phyloP scores from a whole-genome alignment of 2,797 vertebrate species.

The Taeniopygia guttata region DNA sequence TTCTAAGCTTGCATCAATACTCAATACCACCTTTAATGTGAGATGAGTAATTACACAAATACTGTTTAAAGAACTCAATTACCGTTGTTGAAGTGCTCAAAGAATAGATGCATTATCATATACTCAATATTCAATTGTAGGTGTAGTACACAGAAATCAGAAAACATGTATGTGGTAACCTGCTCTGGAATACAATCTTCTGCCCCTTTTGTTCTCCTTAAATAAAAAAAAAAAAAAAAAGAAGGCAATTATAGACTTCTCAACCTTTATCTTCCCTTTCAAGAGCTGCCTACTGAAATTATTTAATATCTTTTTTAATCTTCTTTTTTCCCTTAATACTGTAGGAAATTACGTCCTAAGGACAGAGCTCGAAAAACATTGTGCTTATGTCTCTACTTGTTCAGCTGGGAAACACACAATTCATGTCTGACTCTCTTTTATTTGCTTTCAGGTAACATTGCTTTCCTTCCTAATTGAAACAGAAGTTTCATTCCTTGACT shows the following conservation, averaged over 20 bases:
- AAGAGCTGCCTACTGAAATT: not conserved
- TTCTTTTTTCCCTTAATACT: not conserved
- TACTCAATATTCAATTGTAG: not conserved
- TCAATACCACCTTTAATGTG: not conserved
- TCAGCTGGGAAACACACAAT: slow-evolving; percentile 8
- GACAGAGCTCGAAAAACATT: not conserved
- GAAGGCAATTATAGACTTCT: not conserved
- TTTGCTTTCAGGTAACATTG: slow-evolving; percentile 88
- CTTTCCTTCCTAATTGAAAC: slow-evolving; percentile 96
- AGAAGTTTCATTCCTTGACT: slow-evolving; percentile 98
- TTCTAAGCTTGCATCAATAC: not conserved
- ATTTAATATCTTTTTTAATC: not conserved
- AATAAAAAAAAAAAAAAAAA: not conserved
- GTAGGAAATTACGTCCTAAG: not conserved
- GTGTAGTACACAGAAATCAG: not conserved
- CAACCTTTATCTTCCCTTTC: not conserved
- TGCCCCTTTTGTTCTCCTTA: not conserved
- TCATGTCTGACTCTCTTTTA: slow-evolving; percentile 52
- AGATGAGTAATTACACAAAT: not conserved
- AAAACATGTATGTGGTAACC: not conserved
- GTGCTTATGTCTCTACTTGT: slow-evolving; percentile 21
- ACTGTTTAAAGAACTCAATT: too few relatives aligned
- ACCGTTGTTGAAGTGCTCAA: not conserved
- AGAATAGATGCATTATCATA: not conserved
- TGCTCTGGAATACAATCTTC: not conserved